phyloP scores from a whole-genome alignment of 1,140 invertebrate genomes.

The Caenorhabditis briggsae region DNA sequence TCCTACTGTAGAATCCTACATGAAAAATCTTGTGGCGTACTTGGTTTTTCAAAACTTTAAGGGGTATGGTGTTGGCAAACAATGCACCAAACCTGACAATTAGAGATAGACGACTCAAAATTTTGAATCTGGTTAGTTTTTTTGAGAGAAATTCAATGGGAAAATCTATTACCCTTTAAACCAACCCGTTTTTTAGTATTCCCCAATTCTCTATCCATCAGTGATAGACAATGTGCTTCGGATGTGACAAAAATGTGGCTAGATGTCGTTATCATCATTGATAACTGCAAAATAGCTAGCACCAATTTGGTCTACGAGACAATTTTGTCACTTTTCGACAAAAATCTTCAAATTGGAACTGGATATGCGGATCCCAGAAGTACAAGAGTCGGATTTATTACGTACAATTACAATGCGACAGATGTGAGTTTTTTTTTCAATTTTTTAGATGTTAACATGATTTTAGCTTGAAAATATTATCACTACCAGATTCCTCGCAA shows the following conservation, averaged over 20 bases:
- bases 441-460: too few relatives aligned
- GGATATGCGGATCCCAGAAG: constrained; percentile 32
- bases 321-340: not conserved
- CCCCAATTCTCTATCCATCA: not conserved
- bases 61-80: not conserved
- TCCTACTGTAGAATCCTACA: too few relatives aligned
- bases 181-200: not conserved
- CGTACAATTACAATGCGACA: constrained; percentile 13
- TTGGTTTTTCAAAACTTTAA: too few relatives aligned
- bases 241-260: not conserved
- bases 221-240: not conserved
- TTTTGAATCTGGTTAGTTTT: too few relatives aligned
- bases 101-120: not conserved
- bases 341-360: constrained; percentile 23
- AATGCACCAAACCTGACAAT: not conserved
- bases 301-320: constrained; percentile 18
- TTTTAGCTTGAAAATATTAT: too few relatives aligned
- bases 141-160: not conserved
- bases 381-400: constrained; percentile 35
- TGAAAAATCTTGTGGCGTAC: too few relatives aligned
- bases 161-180: not conserved
- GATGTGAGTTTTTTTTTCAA: constrained; percentile 37
- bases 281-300: not conserved
- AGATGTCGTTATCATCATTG: constrained; percentile 12
- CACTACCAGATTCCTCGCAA: too few relatives aligned